Evolutionary conservation across 2,888 invertebrate genomes (phyloP), one percentile per base, ranked within the genome.

Genomic region (Brachypterus glaber): DNA sequence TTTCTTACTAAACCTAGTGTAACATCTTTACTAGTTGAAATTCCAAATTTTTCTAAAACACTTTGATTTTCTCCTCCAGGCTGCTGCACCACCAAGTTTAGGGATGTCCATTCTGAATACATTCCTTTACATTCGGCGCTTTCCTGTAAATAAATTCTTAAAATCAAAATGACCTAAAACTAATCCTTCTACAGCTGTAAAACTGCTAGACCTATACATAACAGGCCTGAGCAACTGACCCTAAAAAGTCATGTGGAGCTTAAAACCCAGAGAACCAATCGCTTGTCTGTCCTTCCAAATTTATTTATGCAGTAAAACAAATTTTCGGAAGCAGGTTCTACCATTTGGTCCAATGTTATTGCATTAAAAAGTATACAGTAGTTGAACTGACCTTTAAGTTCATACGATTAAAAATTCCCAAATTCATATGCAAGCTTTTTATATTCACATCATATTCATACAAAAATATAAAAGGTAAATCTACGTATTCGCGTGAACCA

Each of bases 51-150:
- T 37, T 83, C 81, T 35, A 91, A 69, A 17, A 91, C 89, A 35
- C 83, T 83, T 39, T 74, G 73, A 50, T 78, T 77, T 21, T 73
- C 73, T 44, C 71, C 70, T 29, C 70, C 70, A 48, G 78, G 79
- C 44, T 78, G 78, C 53, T 82, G 81, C 55, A 82, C 69, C 35
- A 69, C 52, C 42, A 69, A 67, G 47, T 77, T 79, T 57, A 85
- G 66, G 37, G 84, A 83, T 49, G 83, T 82, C 86, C 85, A 85
- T 71, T 85, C 85, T 53, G 81, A 78, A 71, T 86, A 86, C 86
- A 86, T 86, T 55, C 78, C 80, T 65, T 73, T 74, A 59, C 72
- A 73, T 63, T 75, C 75, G 61, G 71, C 71, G 64, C 67, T 76
- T 73, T 80, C 68, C 53, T 63, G 55, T 41, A 46, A 32, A 13